phyloP scores from a whole-genome alignment of 2,888 invertebrate genomes.

The Spodoptera exigua region DNA sequence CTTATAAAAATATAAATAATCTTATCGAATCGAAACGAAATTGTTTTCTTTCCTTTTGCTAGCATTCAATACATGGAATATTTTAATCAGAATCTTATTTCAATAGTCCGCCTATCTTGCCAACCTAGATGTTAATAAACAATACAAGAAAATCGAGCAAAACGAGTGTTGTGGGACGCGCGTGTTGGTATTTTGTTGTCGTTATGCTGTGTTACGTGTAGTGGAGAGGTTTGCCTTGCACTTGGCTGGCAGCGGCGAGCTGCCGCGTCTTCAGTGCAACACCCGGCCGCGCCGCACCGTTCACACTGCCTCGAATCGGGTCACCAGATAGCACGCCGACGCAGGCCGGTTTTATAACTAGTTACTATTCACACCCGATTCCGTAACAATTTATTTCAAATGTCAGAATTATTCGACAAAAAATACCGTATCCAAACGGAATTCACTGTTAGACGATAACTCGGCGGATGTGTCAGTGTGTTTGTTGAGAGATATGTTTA shows the following conservation, averaged over 20 bases:
- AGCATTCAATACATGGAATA: background rate
- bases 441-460: slow-evolving; percentile 53
- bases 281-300: slow-evolving; percentile 59
- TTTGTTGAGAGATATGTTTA: slow-evolving; percentile 34
- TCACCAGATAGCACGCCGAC: slow-evolving; percentile 61
- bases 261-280: slow-evolving; percentile 78
- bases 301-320: slow-evolving; percentile 63
- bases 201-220: slow-evolving; percentile 78
- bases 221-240: slow-evolving; percentile 76
- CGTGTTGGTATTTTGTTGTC: slow-evolving; percentile 58
- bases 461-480: slow-evolving; percentile 22
- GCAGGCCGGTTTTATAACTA: slow-evolving; percentile 55
- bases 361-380: slow-evolving; percentile 48
- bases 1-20: background rate
- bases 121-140: slow-evolving; percentile 7
- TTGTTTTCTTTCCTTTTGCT: background rate
- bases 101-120: slow-evolving; percentile 6
- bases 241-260: slow-evolving; percentile 65
- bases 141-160: slow-evolving; percentile 44
- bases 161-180: slow-evolving; percentile 40
- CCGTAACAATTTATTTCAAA: slow-evolving; percentile 45
- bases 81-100: slow-evolving; percentile 3
- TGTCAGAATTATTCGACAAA: slow-evolving; percentile 37
- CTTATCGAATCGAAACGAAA: background rate
- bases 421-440: slow-evolving; percentile 52